Conservation (phyloP, 2,113 vertebrate genomes). For the Rhegmatorhina hoffmannsi region DNA sequence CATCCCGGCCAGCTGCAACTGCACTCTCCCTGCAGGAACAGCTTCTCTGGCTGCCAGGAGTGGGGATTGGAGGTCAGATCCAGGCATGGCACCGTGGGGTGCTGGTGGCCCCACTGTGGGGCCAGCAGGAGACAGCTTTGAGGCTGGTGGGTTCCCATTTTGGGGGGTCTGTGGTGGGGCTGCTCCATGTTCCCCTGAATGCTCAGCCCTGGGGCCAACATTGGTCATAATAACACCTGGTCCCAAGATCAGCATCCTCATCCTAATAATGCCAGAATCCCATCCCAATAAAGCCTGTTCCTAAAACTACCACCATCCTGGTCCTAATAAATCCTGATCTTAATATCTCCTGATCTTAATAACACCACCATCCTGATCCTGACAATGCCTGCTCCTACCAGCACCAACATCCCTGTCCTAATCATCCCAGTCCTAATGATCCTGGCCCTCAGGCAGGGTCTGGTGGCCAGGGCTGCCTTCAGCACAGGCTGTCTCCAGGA, state of each 20-base stretch:
- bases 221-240: neutral
- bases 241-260: fast-evolving
- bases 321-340: neutral
- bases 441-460: neutral
- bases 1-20: neutral
- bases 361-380: neutral
- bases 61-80: fast-evolving
- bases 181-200: neutral
- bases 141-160: neutral
- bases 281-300: neutral
- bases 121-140: fast-evolving
- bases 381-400: fast-evolving
- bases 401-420: neutral
- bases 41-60: neutral
- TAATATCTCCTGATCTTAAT: fast-evolving
- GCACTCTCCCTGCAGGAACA: fast-evolving
- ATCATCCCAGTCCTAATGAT: fast-evolving
- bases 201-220: neutral
- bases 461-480: fast-evolving
- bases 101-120: neutral
- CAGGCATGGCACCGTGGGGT: neutral
- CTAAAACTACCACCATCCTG: fast-evolving
- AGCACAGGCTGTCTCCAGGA: neutral
- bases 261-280: neutral
- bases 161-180: neutral